Conservation (phyloP, 92 coral and sea anemone genomes). For the Palythoa heliodiscus region DNA sequence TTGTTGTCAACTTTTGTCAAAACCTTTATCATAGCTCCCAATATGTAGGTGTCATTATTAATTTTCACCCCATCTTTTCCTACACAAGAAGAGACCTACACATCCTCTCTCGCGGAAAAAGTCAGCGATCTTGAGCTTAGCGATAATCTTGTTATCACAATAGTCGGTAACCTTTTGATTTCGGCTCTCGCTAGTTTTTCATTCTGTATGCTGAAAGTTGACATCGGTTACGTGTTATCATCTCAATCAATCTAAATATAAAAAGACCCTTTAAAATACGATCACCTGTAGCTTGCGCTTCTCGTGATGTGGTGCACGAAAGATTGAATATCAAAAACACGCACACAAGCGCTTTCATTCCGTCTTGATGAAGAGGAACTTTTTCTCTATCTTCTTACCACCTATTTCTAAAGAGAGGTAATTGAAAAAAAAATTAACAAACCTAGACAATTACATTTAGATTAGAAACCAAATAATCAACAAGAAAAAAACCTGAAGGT, state of each 20-base stretch:
- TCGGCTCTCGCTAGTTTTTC: not conserved
- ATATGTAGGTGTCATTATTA: too few relatives aligned
- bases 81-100: too few relatives aligned
- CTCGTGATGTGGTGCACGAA: not conserved
- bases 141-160: not conserved
- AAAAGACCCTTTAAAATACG: not conserved
- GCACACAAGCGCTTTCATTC: conserved; percentile 1
- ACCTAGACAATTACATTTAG: not conserved
- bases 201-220: not conserved
- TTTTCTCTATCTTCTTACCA: not conserved
- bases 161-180: not conserved
- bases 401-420: not conserved
- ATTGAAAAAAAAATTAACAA: not conserved
- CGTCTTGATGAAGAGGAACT: not conserved
- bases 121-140: not conserved
- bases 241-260: not conserved
- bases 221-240: not conserved
- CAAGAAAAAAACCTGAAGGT: too few relatives aligned
- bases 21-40: too few relatives aligned
- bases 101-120: too few relatives aligned
- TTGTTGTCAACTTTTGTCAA: too few relatives aligned
- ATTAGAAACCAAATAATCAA: too few relatives aligned
- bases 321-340: not conserved
- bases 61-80: too few relatives aligned
- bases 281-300: not conserved